Evolutionary conservation across 2,113 vertebrate genomes (phyloP), one percentile per base, ranked within the genome.

Genomic region (Perca flavescens): DNA sequence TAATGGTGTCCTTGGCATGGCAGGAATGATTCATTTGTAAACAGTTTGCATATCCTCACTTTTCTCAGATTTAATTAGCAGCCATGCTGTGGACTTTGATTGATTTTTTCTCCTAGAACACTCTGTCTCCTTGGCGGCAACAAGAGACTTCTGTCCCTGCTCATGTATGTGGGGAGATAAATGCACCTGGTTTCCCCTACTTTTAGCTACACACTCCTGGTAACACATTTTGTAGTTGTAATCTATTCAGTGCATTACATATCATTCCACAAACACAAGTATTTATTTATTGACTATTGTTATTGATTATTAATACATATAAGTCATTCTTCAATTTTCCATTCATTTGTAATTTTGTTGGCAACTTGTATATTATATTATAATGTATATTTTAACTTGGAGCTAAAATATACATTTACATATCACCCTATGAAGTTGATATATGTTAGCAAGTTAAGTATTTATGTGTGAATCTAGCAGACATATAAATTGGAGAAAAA

Each of bases 61-160:
- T 90, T 89, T 66, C 79, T 81, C 84, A 84, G 84, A 65, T 91
- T 87, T 90, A 90, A 89, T 93, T 91, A 90, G 85, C 72, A 63
- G 77, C 71, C 61, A 17, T 49, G 76, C 68, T 36, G 73, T 75
- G 81, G 82, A 84, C 86, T 82, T 88, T 87, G 84, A 92, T 91
- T 88, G 88, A 89, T 88, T 89, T 79, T 83, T 47, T 74, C 77
- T 74, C 58, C 67, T 14, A 11, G 65, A 87, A 69, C 79, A 68
- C 49, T 84, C 65, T 0, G 65, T 84, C 83, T 84, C 74, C 66
- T 54, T n/a, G 72, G 43, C 73, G 54, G 61, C 75, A 80, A 79
- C 5, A 79, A 74, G 73, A 77, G 53, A 61, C 52, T 40, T 8
- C 75, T 76, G 34, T 49, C 53, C 71, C 49, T 73, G 54, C 49